Base-by-base conservation (phyloP, 2,888 invertebrate species). In the Melanophora roralis region DNA sequence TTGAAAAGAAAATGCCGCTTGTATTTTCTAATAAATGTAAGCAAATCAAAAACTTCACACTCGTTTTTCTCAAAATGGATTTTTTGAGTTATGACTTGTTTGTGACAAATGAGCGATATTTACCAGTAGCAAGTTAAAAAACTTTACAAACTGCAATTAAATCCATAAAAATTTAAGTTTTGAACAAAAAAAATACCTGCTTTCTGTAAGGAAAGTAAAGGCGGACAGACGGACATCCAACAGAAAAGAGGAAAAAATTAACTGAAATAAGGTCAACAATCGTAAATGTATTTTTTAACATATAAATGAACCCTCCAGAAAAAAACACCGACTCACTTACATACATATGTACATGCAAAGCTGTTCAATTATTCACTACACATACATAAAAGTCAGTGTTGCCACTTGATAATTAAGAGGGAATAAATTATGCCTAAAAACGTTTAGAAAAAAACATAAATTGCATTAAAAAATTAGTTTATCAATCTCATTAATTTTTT, bases 251-350 rank as follows among this genome's bases (percentile, higher is more conserved):
- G 12, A 68, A 68, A 60, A 68, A 75, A 73, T 38, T 64, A 47
- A 59, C 74, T 38, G 43, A 64, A 80, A 80, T 80, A 76, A 76
- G 80, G 80, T 80, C 80, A 80, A 80, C 80, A 80, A 72, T 76
- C 80, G 80, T 76, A 76, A 80, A 80, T 72, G 80, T 68, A 72
- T 72, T 68, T 72, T 49, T 57, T 68, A 62, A 67, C 53, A 72
- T 34, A 11, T 38, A 76, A 21, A 9, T 19, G 55, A 9, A 68
- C 19, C 11, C 5, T 27, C 11, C 0, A 23, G 9, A 53, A 43
- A 36, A 34, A 62, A 14, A 16, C 27, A 55, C 4, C 55, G 47
- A 36, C 32, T 8, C 51, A 45, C 53, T n/a, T 16, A 38, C 23
- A 9, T n/a, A 19, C 19, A 67, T 21, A 38, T 21, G 55, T 14